Conservation (phyloP, 2,888 invertebrate species). For the Parnassius glacialis region DNA sequence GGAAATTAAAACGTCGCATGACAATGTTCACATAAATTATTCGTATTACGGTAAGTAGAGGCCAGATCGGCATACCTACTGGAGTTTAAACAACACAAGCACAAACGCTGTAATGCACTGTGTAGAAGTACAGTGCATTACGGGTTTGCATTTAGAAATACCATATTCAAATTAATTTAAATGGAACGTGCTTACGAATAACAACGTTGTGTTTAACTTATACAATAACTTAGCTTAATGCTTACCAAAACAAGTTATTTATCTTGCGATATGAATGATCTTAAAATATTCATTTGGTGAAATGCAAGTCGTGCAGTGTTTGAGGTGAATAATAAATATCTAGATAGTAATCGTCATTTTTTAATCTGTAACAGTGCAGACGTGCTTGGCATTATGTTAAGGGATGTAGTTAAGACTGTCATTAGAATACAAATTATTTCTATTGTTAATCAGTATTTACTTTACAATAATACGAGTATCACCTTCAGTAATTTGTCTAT, state of each 20-base stretch:
- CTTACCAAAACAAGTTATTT: slow-evolving; percentile 29
- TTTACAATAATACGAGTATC: too few relatives aligned
- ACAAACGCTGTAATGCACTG: slow-evolving; percentile 3
- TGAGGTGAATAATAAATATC: slow-evolving; percentile 61
- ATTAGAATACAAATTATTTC: too few relatives aligned
- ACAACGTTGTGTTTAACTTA: slow-evolving; percentile 2
- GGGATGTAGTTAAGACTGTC: neutral
- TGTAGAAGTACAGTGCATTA: neutral
- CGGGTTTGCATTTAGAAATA: slow-evolving; percentile 8
- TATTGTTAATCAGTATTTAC: too few relatives aligned
- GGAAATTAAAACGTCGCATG: slow-evolving; percentile 14
- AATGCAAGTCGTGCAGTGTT: slow-evolving; percentile 63
- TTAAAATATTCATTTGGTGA: slow-evolving; percentile 68
- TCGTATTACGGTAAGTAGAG: slow-evolving; percentile 3
- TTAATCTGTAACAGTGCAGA: slow-evolving; percentile 61
- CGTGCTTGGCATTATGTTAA: slow-evolving; percentile 52
- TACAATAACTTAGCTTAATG: slow-evolving; percentile 11
- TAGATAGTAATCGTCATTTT: slow-evolving; percentile 53
- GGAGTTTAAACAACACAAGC: slow-evolving; percentile 3
- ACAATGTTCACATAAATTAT: slow-evolving; percentile 16
- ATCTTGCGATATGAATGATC: slow-evolving; percentile 46
- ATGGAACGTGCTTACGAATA: slow-evolving; percentile 3
- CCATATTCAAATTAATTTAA: slow-evolving; percentile 21
- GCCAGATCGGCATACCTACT: slow-evolving; percentile 5
- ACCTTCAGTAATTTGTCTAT: too few relatives aligned